A percentile compares a stretch with the other conserved stretches of the same genome.
phyloP scores from a whole-genome alignment of 2,888 invertebrate species.

The Melanargia galathea region DNA sequence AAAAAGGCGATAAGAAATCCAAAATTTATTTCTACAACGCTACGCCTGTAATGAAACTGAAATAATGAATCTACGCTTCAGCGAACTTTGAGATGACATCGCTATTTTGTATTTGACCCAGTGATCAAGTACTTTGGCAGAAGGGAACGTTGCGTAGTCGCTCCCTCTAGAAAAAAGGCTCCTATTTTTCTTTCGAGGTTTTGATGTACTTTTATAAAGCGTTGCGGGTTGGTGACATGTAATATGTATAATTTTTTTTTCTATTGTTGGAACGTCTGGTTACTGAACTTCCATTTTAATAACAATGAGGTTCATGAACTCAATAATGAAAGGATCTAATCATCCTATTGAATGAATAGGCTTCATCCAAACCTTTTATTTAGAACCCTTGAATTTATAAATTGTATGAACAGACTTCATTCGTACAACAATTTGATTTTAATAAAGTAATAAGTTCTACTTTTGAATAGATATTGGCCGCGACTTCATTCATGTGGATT shows the following conservation, averaged over 20 bases:
- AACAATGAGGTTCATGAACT: slow-evolving; percentile 16
- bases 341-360: slow-evolving; percentile 7
- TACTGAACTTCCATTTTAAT: slow-evolving; percentile 12
- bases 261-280: slow-evolving; percentile 12
- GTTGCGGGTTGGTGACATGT: slow-evolving; percentile 3
- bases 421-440: background rate
- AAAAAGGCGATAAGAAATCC: no score
- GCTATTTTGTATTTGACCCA: background rate
- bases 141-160: background rate
- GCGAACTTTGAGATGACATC: no score
- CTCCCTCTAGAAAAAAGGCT: background rate
- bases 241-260: no score
- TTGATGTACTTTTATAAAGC: slow-evolving; percentile 12
- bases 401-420: background rate
- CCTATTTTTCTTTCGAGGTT: background rate
- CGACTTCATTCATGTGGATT: no score
- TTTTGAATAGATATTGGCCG: no score
- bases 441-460: background rate
- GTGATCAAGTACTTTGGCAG: background rate
- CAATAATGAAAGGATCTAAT: background rate
- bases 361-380: background rate
- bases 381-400: background rate
- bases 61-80: no score
- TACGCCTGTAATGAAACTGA: no score
- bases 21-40: no score